Percentiles rank a stretch among this genome's conserved stretches.
Evolutionary conservation across 2,113 vertebrate species (phyloP).

Genomic region (Rhinopithecus roxellana): DNA sequence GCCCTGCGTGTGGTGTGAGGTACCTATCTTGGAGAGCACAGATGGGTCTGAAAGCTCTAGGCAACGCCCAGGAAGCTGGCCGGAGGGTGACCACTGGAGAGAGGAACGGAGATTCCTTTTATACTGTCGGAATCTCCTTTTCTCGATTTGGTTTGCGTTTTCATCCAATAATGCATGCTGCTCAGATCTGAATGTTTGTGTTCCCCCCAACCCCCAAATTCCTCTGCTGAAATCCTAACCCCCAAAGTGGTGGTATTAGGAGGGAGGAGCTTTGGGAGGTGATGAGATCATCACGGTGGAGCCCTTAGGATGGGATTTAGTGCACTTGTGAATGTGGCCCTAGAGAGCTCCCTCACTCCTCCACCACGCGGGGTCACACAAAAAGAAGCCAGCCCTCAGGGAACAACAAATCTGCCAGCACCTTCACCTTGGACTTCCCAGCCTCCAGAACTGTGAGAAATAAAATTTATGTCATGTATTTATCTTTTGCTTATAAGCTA

Average conservation of each 20-base stretch:
- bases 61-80: not conserved
- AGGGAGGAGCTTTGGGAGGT: not conserved
- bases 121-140: not conserved
- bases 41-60: not conserved
- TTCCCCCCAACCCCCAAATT: not conserved
- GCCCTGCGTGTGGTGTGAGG: fast-evolving
- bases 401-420: not conserved
- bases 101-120: not conserved
- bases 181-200: not conserved
- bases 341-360: not conserved
- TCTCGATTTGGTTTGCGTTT: not conserved
- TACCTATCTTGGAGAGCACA: fast-evolving
- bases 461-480: not conserved
- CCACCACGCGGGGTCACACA: fast-evolving
- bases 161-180: not conserved
- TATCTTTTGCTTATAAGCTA: not conserved
- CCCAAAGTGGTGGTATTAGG: not conserved
- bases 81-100: not conserved
- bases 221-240: not conserved
- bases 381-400: not conserved
- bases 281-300: not conserved
- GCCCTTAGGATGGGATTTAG: too few species aligned
- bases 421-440: not conserved
- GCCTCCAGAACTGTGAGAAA: not conserved
- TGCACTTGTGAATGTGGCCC: not conserved